Base-by-base conservation (phyloP, 2,113 vertebrate genomes). In the Leptobrachium leishanense region DNA sequence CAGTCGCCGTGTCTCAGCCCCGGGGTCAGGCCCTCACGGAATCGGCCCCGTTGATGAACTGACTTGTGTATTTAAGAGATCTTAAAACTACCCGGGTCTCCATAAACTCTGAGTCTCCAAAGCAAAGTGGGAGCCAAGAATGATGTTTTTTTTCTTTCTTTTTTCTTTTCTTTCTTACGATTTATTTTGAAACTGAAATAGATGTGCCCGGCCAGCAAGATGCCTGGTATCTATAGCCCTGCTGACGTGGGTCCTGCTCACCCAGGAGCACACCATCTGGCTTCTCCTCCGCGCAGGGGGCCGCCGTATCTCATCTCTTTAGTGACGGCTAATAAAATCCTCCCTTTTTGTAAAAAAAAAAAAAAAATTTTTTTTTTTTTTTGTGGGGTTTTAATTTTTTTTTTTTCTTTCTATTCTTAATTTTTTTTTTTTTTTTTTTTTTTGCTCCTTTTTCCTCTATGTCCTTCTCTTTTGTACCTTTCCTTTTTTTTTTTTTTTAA, bases 121-220 rank as follows among this genome's bases (percentile, higher is more conserved):
- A 75, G 39, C 62, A 75, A n/a, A 13, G 73, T 0, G n/a, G 8
- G 74, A 75, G 74, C 62, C 74, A 75, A 75, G 74, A 67, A 12
- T 31, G 20, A n/a, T n/a, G n/a, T n/a, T n/a, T n/a, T n/a, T 31
- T 65, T 46, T 75, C 44, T 31, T 31, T 31, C 20, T 31, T 31
- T 31, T 31, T 31, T 1, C 0, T 31, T 31, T 31, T 31, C 20
- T 31, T 31, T 31, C 20, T 31, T 66, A 65, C 20, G n/a, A 41
- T 75, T 64, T 75, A 53, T 75, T 75, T 65, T 75, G 43, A 75
- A 43, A 65, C 46, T 46, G 40, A 64, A 64, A 75, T 50, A 50
- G 40, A 65, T 75, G n/a, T 75, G 73, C 62, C 59, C 43, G 9
- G 15, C 43, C 8, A 65, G 43, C 62, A 43, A 31, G 59, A 65